phyloP scores from a whole-genome alignment of 1,140 invertebrate genomes.

The Archivesica marissinica region DNA sequence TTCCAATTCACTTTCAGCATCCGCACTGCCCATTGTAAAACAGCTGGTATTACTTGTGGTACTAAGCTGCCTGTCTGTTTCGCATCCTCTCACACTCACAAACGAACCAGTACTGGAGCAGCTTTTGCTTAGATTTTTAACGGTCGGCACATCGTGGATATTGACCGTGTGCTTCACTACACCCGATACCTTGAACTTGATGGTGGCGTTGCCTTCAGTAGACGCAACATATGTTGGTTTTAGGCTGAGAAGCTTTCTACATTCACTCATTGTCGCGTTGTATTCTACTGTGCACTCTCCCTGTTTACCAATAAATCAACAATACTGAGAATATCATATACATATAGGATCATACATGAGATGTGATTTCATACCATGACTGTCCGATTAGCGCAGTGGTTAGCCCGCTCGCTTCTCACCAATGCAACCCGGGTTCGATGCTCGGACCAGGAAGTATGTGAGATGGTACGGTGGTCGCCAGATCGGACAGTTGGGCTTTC shows the following conservation, averaged over 20 bases:
- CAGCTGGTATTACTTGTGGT: neutral
- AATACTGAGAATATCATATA: too few relatives aligned
- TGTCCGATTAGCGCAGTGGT: too few relatives aligned
- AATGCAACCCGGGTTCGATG: too few relatives aligned
- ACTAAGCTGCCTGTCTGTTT: neutral
- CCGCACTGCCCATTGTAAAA: neutral
- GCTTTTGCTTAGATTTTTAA: neutral
- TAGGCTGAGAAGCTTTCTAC: neutral
- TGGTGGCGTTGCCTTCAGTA: neutral
- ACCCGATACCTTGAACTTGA: conserved; percentile 1
- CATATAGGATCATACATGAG: too few relatives aligned
- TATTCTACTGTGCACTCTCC: conserved; percentile 16
- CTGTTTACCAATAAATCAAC: too few relatives aligned
- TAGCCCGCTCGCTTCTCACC: too few relatives aligned
- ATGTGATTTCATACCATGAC: too few relatives aligned
- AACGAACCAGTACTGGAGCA: neutral
- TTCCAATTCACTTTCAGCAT: too few relatives aligned
- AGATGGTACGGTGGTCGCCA: too few relatives aligned
- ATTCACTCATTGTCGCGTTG: neutral
- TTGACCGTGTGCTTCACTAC: conserved; percentile 17
- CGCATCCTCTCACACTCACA: neutral
- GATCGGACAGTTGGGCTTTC: too few relatives aligned
- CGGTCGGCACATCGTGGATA: neutral
- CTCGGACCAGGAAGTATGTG: too few relatives aligned
- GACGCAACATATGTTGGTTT: neutral